Percentiles rank a stretch among this genome's conserved stretches.
Conservation (phyloP, 2,888 invertebrate species). For the Trissonchulus latispiculum region DNA sequence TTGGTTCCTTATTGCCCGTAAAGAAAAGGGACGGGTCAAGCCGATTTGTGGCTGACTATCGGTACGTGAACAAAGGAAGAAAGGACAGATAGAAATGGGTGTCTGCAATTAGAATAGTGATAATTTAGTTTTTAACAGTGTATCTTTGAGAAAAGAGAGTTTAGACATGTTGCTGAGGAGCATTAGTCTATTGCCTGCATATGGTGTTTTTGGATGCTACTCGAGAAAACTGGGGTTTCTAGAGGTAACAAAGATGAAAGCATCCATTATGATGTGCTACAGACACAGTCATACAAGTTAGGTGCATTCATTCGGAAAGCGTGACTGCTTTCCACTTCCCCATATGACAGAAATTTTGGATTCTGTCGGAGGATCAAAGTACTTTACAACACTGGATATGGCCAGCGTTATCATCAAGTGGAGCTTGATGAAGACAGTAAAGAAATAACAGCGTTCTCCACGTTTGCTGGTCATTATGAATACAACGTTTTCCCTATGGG, state of each 20-base stretch:
- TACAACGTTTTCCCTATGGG: slow-evolving; percentile 15
- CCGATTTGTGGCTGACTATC: slow-evolving; percentile 2
- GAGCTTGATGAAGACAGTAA: slow-evolving; percentile 22
- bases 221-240: too few relatives aligned
- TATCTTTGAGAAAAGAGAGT: too few relatives aligned
- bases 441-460: slow-evolving; percentile 26
- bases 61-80: not conserved
- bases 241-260: too few relatives aligned
- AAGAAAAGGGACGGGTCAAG: slow-evolving; percentile 8
- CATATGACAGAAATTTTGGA: slow-evolving; percentile 6
- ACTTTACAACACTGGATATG: slow-evolving; percentile 17
- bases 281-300: too few relatives aligned
- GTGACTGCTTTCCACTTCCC: slow-evolving; percentile 16
- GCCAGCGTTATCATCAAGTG: slow-evolving; percentile 19
- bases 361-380: not conserved
- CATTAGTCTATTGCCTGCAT: too few relatives aligned
- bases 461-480: slow-evolving; percentile 26
- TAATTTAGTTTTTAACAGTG: too few relatives aligned
- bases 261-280: too few relatives aligned
- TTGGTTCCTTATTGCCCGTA: slow-evolving; percentile 2
- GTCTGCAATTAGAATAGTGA: too few relatives aligned
- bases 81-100: too few relatives aligned
- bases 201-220: too few relatives aligned
- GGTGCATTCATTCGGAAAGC: too few relatives aligned
- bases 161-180: too few relatives aligned